Percentiles rank a stretch among this genome's conserved stretches.
phyloP scores from a whole-genome alignment of 2,113 vertebrate genomes.

The Euleptes europaea region DNA sequence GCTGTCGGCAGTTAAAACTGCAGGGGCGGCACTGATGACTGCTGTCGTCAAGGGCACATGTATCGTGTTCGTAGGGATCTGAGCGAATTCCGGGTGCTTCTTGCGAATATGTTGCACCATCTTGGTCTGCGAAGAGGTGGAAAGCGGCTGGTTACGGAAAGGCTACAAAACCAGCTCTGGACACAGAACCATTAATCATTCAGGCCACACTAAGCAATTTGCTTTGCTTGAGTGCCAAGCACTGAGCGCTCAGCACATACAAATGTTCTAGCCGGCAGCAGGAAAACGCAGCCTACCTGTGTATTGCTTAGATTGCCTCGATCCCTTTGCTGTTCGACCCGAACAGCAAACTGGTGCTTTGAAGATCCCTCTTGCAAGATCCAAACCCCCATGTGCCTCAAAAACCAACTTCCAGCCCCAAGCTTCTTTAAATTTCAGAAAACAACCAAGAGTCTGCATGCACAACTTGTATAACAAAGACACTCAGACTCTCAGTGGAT shows the following conservation, averaged over 20 bases:
- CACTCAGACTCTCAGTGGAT: no score
- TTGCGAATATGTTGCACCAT: conserved; percentile 99
- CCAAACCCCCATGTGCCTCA: neutral
- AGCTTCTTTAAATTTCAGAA: neutral
- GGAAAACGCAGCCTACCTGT: neutral
- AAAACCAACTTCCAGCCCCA: neutral
- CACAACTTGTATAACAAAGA: no score
- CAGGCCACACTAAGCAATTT: neutral
- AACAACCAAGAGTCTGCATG: neutral
- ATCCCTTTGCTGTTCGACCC: neutral
- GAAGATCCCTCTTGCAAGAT: neutral
- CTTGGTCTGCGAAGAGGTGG: conserved; percentile 82
- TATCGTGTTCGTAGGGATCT: conserved; percentile 79
- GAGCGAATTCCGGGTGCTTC: conserved; percentile 92
- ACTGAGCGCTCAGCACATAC: neutral
- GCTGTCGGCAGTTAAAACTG: conserved; percentile 85
- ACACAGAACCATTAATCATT: neutral
- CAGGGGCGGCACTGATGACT: conserved; percentile 86
- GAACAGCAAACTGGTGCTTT: neutral
- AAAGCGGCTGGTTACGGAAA: neutral
- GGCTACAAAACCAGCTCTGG: neutral
- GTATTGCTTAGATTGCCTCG: neutral
- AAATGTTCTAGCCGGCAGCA: neutral
- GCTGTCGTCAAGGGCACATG: conserved; percentile 83
- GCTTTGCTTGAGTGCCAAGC: neutral